Evolutionary conservation across 2,797 vertebrate genomes (phyloP), one percentile per base, ranked within the genome.

Genomic region (Steatocranus sp.): DNA sequence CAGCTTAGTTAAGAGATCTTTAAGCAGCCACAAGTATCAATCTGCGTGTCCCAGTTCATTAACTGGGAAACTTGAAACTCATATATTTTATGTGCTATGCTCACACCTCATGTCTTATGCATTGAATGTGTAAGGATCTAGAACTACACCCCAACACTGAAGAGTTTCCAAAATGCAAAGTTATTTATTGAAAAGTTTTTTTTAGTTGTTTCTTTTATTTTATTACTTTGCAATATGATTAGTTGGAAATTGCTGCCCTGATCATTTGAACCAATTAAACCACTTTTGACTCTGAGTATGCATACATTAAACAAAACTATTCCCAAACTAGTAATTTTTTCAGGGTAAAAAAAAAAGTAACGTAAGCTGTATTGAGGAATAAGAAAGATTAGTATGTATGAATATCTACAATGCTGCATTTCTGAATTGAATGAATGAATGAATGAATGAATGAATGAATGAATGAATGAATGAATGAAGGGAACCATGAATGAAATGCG

Each of bases 151-250:
- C 2, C 58, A 63, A 38, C 11, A 20, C 58, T 20, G 32, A 63
- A 7, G 27, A 58, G 54, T 0, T 34, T 34, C 56, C 2, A 61
- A 58, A 58, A 58, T 58, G 17, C 56, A 32, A 56, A 18, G 2
- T 49, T 48, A 6, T 50, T 49, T n/a, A 49, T n/a, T 49, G 8
- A n/a, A n/a, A 49, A 10, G 6, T 12, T 61, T 34, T n/a, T 20
- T 36, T 36, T 2, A 20, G 7, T 36, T 63, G 0, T 36, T 0
- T 63, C 0, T 0, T 20, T 63, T 63, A 20, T 63, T 63, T 68
- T 41, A 23, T 41, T 23, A 15, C 2, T 68, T 41, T 25, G 63
- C 6, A 68, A 4, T 43, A 15, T 68, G 36, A 68, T 68, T 68
- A 68, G 20, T 43, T 68, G 63, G 8, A 3, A 43, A 43, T 2